These are phyloP conservation scores for Trididemnum clinides DNA, from an alignment of 23 tunicate genomes.

Conservation along the genomic window DNA sequence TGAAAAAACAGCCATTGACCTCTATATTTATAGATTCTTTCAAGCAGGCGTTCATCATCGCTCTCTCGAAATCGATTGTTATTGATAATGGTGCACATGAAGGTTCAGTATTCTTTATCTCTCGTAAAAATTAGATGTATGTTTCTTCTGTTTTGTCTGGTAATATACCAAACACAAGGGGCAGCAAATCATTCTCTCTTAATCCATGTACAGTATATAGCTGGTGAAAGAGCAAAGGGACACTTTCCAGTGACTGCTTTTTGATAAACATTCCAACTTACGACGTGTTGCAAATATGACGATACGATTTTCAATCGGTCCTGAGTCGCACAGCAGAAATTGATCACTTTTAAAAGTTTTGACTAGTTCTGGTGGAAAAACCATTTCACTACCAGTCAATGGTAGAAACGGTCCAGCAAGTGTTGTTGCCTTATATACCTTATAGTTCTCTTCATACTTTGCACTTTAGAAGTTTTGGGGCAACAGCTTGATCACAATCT, in stretches of 20 bases:
- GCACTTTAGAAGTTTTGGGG: background rate
- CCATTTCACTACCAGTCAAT: background rate
- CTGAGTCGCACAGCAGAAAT: background rate
- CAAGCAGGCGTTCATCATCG: no score
- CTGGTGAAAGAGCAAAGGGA: no score
- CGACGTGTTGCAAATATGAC: background rate
- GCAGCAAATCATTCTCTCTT: no score
- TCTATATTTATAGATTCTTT: background rate
- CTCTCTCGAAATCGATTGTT: no score
- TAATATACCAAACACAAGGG: no score
- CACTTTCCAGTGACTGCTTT: background rate
- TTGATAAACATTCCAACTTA: background rate
- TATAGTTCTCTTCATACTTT: background rate
- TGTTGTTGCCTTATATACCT: background rate
- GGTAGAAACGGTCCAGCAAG: background rate
- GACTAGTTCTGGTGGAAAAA: background rate
- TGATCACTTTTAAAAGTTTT: background rate
- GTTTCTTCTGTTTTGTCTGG: no score
- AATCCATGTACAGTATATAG: no score
- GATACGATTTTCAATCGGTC: background rate
- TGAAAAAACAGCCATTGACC: background rate
- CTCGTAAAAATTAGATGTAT: background rate
- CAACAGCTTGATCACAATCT: no score
- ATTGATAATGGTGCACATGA: no score
- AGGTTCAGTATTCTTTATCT: background rate